phyloP scores from a whole-genome alignment of 2,797 vertebrate genomes.

The Acanthopagrus latus region DNA sequence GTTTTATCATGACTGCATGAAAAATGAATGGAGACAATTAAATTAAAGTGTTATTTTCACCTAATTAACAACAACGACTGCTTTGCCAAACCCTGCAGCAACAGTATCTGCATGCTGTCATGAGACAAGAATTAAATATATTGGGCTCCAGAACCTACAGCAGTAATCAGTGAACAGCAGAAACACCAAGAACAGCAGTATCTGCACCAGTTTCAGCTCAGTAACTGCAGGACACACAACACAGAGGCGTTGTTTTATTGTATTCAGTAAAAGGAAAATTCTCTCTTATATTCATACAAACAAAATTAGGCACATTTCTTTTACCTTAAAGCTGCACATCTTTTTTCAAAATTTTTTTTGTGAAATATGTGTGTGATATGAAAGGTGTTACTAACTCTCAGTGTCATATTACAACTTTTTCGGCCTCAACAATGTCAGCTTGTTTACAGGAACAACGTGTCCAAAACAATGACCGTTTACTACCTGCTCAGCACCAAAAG shows the following conservation, averaged over 20 bases:
- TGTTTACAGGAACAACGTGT: too few relatives aligned
- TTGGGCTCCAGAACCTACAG: neutral
- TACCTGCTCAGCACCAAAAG: too few relatives aligned
- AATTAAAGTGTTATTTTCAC: neutral
- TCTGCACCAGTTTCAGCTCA: neutral
- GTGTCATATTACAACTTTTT: too few relatives aligned
- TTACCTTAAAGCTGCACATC: neutral
- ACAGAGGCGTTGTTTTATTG: neutral
- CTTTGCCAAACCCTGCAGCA: neutral
- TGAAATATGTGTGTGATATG: too few relatives aligned
- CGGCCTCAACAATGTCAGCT: too few relatives aligned
- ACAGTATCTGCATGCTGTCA: neutral
- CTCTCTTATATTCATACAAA: neutral
- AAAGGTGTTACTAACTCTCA: too few relatives aligned
- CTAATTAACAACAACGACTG: neutral
- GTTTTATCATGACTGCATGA: neutral
- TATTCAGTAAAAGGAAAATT: neutral
- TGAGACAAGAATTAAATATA: neutral
- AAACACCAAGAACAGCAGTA: neutral
- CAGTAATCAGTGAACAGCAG: constrained; percentile 6
- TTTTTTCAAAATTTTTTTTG: too few relatives aligned
- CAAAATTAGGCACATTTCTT: neutral
- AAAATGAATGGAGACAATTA: neutral
- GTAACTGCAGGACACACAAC: neutral
- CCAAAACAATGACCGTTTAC: too few relatives aligned